Evolutionary conservation across 2,888 invertebrate species (phyloP).

Genomic region (Chrysopilus asiliformis): DNA sequence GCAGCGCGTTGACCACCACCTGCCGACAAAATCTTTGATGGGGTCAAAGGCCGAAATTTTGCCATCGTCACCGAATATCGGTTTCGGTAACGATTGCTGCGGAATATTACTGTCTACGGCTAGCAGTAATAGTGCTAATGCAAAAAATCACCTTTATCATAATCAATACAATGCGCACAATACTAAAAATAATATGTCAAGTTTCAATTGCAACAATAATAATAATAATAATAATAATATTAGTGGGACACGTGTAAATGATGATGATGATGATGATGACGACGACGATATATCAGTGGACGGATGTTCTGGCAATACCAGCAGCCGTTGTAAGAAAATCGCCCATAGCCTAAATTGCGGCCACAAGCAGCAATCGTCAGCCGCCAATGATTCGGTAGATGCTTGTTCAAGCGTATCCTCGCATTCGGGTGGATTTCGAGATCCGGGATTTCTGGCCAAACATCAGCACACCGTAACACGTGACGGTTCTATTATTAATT

Average conservation of each 20-base stretch:
- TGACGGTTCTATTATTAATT: neutral
- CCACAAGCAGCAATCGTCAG: conserved; percentile 1
- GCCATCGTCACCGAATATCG: conserved; percentile 14
- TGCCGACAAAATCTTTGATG: neutral
- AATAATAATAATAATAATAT: neutral
- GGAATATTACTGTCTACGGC: conserved; percentile 29
- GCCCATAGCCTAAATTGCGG: conserved; percentile 11
- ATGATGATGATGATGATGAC: neutral
- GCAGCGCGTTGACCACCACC: no score
- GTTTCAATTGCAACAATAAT: neutral
- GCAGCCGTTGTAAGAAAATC: conserved; percentile 9
- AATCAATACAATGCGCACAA: neutral
- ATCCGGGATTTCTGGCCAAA: conserved; percentile 15
- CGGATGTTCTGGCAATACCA: neutral
- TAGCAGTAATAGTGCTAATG: conserved; percentile 1
- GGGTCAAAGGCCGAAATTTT: neutral
- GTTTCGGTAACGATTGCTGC: conserved; percentile 33
- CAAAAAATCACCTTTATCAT: neutral
- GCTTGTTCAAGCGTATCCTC: conserved; percentile 22
- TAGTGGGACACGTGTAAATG: neutral
- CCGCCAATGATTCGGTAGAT: conserved; percentile 7
- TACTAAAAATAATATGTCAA: no score
- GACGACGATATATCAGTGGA: neutral
- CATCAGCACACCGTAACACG: neutral
- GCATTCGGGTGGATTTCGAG: conserved; percentile 37